These are phyloP conservation scores for Campoletis sonorensis DNA, from an alignment of 1,140 invertebrate genomes.

Conservation along the genomic window DNA sequence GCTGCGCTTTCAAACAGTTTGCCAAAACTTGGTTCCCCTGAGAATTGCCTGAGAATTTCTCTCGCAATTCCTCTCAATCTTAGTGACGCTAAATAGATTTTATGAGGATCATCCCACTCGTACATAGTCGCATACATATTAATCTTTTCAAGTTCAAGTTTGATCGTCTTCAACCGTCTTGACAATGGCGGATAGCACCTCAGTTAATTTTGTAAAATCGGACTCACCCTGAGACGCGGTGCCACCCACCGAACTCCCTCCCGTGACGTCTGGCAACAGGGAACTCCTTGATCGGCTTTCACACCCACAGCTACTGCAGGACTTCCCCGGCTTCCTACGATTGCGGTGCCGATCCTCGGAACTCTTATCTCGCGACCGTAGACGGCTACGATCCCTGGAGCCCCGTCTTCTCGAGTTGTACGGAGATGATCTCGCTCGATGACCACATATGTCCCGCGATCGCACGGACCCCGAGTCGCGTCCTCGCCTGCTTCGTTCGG, in stretches of 20 bases:
- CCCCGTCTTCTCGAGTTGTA: not conserved
- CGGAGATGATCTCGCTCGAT: constrained; percentile 19
- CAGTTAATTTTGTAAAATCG: constrained; percentile 45
- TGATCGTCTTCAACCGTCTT: no score
- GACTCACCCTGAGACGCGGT: constrained; percentile 40
- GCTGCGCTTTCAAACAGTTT: no score
- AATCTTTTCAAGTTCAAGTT: no score
- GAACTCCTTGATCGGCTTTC: constrained; percentile 7
- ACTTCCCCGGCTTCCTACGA: not conserved
- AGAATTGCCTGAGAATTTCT: no score
- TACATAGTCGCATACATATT: no score
- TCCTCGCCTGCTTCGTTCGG: not conserved
- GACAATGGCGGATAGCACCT: constrained; percentile 26
- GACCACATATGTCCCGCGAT: not conserved
- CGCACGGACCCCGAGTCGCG: no score
- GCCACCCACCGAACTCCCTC: not conserved
- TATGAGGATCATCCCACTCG: no score
- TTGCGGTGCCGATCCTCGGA: not conserved
- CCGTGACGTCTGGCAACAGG: not conserved
- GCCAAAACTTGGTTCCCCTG: no score
- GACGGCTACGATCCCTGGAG: not conserved
- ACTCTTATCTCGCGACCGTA: not conserved
- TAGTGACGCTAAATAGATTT: no score
- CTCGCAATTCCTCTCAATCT: no score
- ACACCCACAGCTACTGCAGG: not conserved